Evolutionary conservation across 1,140 invertebrate genomes (phyloP).

Genomic region (Drosophila quadrilineata): DNA sequence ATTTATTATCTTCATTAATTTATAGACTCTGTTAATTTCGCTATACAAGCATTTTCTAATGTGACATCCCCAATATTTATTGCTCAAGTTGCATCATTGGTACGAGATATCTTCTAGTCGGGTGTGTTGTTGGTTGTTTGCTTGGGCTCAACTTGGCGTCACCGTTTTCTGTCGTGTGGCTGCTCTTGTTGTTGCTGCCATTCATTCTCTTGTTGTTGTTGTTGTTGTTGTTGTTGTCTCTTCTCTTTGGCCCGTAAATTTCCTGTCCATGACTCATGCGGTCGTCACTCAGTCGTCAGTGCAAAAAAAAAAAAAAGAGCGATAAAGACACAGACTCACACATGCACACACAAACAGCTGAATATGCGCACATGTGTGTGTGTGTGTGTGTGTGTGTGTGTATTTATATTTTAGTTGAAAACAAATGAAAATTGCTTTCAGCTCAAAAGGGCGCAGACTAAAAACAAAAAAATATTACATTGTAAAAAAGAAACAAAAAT

Average conservation of each 20-base stretch:
- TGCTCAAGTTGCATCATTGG: too few relatives aligned
- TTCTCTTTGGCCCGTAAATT: conserved; percentile 51
- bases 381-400: neutral
- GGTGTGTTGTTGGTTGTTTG: too few relatives aligned
- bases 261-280: conserved; percentile 63
- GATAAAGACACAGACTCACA: conserved; percentile 25
- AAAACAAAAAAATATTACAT: conserved; percentile 7
- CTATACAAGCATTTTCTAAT: too few relatives aligned
- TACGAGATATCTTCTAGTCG: too few relatives aligned
- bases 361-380: neutral
- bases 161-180: conserved; percentile 29
- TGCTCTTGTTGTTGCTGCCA: conserved; percentile 1
- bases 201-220: too few relatives aligned
- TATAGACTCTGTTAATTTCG: too few relatives aligned
- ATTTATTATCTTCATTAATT: too few relatives aligned
- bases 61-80: too few relatives aligned
- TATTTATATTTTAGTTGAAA: conserved; percentile 43
- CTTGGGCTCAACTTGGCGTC: conserved; percentile 30
- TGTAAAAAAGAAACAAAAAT: conserved; percentile 7
- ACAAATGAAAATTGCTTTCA: conserved; percentile 61
- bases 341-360: conserved; percentile 1
- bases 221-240: conserved; percentile 24
- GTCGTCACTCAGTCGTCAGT: conserved; percentile 26
- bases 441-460: conserved; percentile 17
- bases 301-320: conserved; percentile 59